phyloP scores from a whole-genome alignment of 92 coral and sea anemone genomes.

The Phenganax stokvisi region DNA sequence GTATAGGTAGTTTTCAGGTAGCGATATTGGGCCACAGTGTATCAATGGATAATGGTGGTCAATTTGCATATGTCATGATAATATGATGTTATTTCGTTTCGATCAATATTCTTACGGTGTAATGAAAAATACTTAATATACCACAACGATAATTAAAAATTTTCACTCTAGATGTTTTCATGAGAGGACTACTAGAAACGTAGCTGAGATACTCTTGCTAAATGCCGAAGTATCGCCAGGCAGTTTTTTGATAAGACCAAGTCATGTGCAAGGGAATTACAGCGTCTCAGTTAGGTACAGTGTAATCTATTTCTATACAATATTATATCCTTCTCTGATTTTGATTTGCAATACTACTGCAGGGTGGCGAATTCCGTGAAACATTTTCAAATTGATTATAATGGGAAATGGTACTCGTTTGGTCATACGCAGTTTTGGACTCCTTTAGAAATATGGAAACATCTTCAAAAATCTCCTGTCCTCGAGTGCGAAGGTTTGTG shows the following conservation, averaged over 20 bases:
- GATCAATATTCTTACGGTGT: neutral
- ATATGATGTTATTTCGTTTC: too few species aligned
- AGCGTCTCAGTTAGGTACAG: constrained; percentile 64
- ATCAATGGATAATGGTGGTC: too few species aligned
- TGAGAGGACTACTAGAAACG: constrained; percentile 47
- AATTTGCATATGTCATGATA: too few species aligned
- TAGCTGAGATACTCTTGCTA: constrained; percentile 54
- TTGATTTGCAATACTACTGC: neutral
- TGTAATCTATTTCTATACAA: neutral
- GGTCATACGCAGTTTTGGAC: constrained; percentile 31
- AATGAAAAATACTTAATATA: neutral
- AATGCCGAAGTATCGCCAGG: constrained; percentile 50
- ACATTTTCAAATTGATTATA: constrained; percentile 20
- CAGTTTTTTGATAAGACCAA: constrained; percentile 57
- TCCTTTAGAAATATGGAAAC: constrained; percentile 20
- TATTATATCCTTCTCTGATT: neutral
- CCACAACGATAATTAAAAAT: neutral
- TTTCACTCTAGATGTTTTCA: constrained; percentile 61
- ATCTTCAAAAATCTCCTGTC: constrained; percentile 23
- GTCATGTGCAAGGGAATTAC: constrained; percentile 43
- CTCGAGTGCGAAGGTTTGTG: constrained; percentile 37
- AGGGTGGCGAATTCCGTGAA: constrained; percentile 17
- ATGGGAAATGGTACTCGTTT: constrained; percentile 14
- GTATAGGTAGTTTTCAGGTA: neutral
- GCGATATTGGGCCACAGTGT: too few species aligned